phyloP scores from a whole-genome alignment of 2,888 invertebrate species.

The Prenolepis imparis region DNA sequence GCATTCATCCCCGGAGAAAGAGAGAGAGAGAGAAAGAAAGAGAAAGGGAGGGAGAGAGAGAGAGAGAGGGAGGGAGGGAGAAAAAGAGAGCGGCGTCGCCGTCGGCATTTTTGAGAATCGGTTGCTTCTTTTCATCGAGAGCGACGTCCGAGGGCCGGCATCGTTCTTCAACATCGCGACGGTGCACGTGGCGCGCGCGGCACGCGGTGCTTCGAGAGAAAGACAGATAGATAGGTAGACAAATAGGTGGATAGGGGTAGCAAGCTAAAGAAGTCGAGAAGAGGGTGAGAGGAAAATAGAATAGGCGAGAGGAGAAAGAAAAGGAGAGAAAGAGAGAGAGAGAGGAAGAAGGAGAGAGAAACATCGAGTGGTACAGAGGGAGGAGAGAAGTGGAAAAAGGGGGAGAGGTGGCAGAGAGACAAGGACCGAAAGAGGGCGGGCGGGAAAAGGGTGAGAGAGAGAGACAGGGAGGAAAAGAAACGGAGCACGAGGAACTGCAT shows the following conservation, averaged over 20 bases:
- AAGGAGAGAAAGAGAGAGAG: conserved; percentile 64
- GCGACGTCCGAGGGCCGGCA: conserved; percentile 52
- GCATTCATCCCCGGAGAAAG: conserved; percentile 54
- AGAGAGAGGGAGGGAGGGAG: conserved; percentile 54
- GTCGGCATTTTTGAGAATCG: conserved; percentile 52
- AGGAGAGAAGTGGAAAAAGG: conserved; percentile 63
- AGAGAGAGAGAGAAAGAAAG: conserved; percentile 34
- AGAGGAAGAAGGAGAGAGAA: conserved; percentile 56
- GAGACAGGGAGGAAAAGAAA: conserved; percentile 61
- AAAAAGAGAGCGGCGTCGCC: conserved; percentile 47
- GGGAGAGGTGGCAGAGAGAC: conserved; percentile 69
- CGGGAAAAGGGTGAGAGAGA: conserved; percentile 55
- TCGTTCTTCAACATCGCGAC: conserved; percentile 57
- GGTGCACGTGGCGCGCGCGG: conserved; percentile 80
- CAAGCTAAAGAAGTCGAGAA: conserved; percentile 46
- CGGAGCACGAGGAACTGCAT: conserved; percentile 60
- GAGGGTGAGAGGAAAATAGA: conserved; percentile 34
- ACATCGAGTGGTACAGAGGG: conserved; percentile 44
- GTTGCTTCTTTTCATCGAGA: conserved; percentile 38
- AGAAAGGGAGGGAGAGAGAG: conserved; percentile 41
- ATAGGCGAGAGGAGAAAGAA: conserved; percentile 50
- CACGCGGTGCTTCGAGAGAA: conserved; percentile 74
- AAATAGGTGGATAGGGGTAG: conserved; percentile 56
- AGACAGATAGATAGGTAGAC: conserved; percentile 46
- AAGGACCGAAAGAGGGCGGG: conserved; percentile 68